Evolutionary conservation across 2,888 invertebrate genomes (phyloP), one percentile per base, ranked within the genome.

Genomic region (Leucophenga maculata): DNA sequence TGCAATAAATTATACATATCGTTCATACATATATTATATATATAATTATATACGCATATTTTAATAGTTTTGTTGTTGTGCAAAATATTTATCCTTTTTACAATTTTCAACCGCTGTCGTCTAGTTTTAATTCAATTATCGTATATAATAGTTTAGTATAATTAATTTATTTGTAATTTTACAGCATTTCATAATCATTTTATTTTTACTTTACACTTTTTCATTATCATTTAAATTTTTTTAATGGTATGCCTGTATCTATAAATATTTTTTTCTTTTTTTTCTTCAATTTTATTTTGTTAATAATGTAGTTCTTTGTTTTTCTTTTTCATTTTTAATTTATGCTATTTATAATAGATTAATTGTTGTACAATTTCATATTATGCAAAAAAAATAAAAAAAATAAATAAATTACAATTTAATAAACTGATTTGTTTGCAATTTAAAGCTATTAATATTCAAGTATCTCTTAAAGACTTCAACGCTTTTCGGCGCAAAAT

Each of bases 221-320:
- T 3, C 64, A 67, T 68, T 67, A 46, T 50, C n/a, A 16, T 50
- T 50, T 48, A 8, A 8, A 4, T 72, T 59, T 64, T 66, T 62
- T 66, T 68, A 62, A 67, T 77, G 78, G 83, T 83, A 80, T 81
- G 82, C 75, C 84, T 78, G 73, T 79, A 77, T 84, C 77, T 78
- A 78, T 78, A 84, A 78, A 79, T 78, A 83, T 76, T 73, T 81
- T 76, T 73, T 77, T 69, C 69, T 69, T 72, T 57, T 16, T 68
- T 74, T 67, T 79, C 71, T 67, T 72, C 69, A 62, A 67, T 67
- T 57, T 48, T 52, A 48, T 50, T 68, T 22, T 52, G 16, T 46
- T 67, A 26, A 26, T 26, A 26, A 26, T n/a, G n/a, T n/a, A n/a
- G n/a, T n/a, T n/a, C n/a, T 50, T 60, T 31, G 8, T 66, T 46